phyloP scores from a whole-genome alignment of 92 coral and sea anemone species.

The Diadumene lineata region DNA sequence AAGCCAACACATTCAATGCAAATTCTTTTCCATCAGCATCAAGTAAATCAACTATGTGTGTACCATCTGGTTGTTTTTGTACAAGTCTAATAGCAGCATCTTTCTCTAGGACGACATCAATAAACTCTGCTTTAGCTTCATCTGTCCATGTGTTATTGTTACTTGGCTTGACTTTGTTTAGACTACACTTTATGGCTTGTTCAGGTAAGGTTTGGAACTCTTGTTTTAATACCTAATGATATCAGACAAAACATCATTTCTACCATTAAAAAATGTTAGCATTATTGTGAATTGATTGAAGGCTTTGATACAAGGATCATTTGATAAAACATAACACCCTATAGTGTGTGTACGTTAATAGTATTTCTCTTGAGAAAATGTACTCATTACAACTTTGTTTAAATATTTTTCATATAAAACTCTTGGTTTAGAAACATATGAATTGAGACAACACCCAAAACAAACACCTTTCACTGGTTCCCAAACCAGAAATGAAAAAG shows the following conservation, averaged over 20 bases:
- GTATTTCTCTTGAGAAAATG: too few species aligned
- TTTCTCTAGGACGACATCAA: constrained; percentile 19
- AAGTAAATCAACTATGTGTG: constrained; percentile 16
- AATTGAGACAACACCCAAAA: too few species aligned
- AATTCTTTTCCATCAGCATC: constrained; percentile 6
- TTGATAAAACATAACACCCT: too few species aligned
- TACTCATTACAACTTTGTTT: too few species aligned
- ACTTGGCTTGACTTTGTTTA: constrained; percentile 32
- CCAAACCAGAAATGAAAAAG: too few species aligned
- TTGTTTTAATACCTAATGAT: constrained; percentile 14
- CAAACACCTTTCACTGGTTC: too few species aligned
- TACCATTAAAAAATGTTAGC: too few species aligned
- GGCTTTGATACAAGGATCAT: too few species aligned
- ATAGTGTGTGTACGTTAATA: too few species aligned
- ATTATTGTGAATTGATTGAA: too few species aligned
- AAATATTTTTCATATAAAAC: too few species aligned
- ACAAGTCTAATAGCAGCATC: constrained; percentile 18
- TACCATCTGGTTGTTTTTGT: constrained; percentile 3
- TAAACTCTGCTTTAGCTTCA: constrained; percentile 11
- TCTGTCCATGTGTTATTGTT: constrained; percentile 15
- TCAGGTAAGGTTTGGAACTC: constrained; percentile 56
- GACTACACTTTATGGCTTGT: constrained; percentile 57
- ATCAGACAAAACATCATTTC: not conserved
- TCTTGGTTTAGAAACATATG: too few species aligned
- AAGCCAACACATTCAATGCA: not conserved